Percentiles rank a stretch among this genome's conserved stretches.
phyloP scores from a whole-genome alignment of 2,113 vertebrate species.

The Brachyhypopomus gauderio region DNA sequence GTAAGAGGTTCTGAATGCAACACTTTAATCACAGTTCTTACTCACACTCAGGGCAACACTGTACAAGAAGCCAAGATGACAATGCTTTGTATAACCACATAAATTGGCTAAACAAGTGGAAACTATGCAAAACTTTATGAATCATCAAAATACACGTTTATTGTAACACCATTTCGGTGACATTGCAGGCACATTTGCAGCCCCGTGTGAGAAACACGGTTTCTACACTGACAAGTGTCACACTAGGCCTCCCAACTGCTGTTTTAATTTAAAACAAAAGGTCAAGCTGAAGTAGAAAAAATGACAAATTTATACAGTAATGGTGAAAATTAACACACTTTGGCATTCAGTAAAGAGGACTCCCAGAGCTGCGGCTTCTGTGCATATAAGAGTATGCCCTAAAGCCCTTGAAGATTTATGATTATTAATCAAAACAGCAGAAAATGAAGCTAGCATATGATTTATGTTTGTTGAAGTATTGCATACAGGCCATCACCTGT shows the following conservation, averaged over 20 bases:
- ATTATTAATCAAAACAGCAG: neutral
- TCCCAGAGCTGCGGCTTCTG: neutral
- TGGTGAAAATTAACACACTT: slow-evolving; percentile 37
- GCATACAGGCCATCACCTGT: neutral
- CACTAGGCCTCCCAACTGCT: slow-evolving; percentile 69
- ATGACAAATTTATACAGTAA: slow-evolving; percentile 36
- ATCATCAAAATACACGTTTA: slow-evolving; percentile 82
- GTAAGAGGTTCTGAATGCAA: too few relatives aligned
- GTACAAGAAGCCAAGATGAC: slow-evolving; percentile 21
- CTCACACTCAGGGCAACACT: slow-evolving; percentile 25
- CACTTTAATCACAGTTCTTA: neutral
- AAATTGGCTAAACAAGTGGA: neutral
- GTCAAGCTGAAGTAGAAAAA: slow-evolving; percentile 58
- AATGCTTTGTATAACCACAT: neutral
- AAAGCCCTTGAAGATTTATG: neutral
- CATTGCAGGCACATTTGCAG: slow-evolving; percentile 66
- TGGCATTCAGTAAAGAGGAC: slow-evolving; percentile 29
- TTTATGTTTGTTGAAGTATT: neutral
- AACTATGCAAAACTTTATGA: slow-evolving; percentile 5
- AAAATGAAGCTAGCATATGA: neutral
- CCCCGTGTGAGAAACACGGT: slow-evolving; percentile 55
- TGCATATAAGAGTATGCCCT: neutral
- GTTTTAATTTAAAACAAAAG: slow-evolving; percentile 79
- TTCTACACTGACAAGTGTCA: slow-evolving; percentile 57
- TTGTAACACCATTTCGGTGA: slow-evolving; percentile 72